Base-by-base conservation (phyloP, 2,113 vertebrate genomes). In the Paramisgurnus dabryanus region DNA sequence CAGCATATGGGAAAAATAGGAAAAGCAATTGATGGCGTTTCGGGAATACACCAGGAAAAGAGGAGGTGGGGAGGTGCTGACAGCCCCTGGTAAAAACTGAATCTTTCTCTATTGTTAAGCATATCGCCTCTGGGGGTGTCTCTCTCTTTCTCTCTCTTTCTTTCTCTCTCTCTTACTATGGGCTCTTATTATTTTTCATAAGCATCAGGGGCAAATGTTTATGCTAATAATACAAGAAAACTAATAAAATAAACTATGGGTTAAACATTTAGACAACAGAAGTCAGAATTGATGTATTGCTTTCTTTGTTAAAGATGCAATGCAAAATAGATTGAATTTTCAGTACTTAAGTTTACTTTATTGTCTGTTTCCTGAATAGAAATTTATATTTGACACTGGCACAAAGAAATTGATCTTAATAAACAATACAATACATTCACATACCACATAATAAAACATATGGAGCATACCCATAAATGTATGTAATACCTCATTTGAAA, bases 41-140 rank as follows among this genome's bases (percentile, higher is more conserved):
- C 66, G 75, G 63, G 75, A 77, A 53, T 66, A 79, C 3, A 79
- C 41, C 11, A 22, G 45, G 57, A 79, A 50, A 47, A 45, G 43
- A 50, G 39, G 63, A 70, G 77, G 60, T 60, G 9, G 84, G 80
- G 61, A 82, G 77, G 71, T 82, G 78, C 78, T 87, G 85, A 85
- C 85, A 79, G 82, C 68, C 49, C 13, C 49, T 76, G 73, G 50
- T 57, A 67, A 82, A 22, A 40, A 41, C 17, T 18, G 34, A 66
- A 76, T 58, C 45, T 66, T 27, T 8, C 39, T 75, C 71, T 64
- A 83, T 81, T 77, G 68, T 73, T 67, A 49, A 43, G 57, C 45
- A 39, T 17, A 47, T 55, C 41, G 57, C 61, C 63, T 18, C 43
- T 63, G 64, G 67, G 71, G 13, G 22, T 22, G 22, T 22, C 22